phyloP scores from a whole-genome alignment of 2,888 invertebrate genomes.

The Drosophila nr. medialis region DNA sequence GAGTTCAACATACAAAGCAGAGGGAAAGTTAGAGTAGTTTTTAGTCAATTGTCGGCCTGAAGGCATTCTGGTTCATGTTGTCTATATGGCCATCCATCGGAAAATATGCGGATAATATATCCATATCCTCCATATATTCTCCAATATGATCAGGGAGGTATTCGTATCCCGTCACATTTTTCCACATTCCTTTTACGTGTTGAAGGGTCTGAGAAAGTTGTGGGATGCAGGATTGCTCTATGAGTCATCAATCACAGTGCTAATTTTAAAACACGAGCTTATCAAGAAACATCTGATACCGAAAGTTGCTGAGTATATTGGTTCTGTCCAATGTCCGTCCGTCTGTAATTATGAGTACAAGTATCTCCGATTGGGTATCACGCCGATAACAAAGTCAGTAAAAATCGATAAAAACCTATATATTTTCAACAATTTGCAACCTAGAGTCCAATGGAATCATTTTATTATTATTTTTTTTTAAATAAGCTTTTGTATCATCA shows the following conservation, averaged over 20 bases:
- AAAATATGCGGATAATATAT: slow-evolving; percentile 88
- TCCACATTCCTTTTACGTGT: slow-evolving; percentile 74
- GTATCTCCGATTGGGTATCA: not conserved
- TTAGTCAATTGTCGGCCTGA: slow-evolving; percentile 91
- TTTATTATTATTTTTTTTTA: not conserved
- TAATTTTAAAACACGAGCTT: not conserved
- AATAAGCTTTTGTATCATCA: not conserved
- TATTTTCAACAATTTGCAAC: not conserved
- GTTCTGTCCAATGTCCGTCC: not conserved
- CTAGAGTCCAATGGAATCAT: not conserved
- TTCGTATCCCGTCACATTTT: slow-evolving; percentile 87
- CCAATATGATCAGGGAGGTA: slow-evolving; percentile 88
- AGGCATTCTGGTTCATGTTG: slow-evolving; percentile 86
- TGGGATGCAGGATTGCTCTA: slow-evolving; percentile 30
- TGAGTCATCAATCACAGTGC: slow-evolving; percentile 8
- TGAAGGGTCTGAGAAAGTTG: slow-evolving; percentile 88
- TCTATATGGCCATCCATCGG: slow-evolving; percentile 76
- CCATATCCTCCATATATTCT: slow-evolving; percentile 18
- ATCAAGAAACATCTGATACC: not conserved
- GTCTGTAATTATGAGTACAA: not conserved
- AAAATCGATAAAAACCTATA: not conserved
- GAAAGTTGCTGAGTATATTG: not conserved
- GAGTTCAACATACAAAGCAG: slow-evolving; percentile 33
- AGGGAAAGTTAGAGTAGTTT: slow-evolving; percentile 49
- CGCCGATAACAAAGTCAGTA: not conserved